phyloP scores from a whole-genome alignment of 2,113 vertebrate species.

The Pomatorhinus ruficollis region DNA sequence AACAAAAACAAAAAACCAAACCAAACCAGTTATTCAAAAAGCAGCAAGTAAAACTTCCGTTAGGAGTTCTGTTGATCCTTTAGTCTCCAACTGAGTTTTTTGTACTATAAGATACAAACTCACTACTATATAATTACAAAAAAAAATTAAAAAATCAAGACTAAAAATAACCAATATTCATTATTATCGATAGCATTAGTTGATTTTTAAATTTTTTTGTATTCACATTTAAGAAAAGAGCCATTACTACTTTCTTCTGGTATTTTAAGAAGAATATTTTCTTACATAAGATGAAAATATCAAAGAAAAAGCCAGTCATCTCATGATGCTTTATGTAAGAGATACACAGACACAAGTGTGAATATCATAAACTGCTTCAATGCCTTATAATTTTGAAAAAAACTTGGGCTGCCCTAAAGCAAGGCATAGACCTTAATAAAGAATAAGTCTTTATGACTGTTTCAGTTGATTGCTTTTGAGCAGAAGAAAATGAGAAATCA shows the following conservation, averaged over 20 bases:
- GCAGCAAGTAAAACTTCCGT: not conserved
- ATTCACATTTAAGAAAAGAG: not conserved
- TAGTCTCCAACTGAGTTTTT: not conserved
- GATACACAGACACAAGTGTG: not conserved
- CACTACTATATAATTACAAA: not conserved
- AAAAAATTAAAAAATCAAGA: not conserved
- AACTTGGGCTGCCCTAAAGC: slow-evolving; percentile 35
- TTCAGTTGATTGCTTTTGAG: slow-evolving; percentile 60
- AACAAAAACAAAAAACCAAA: no score
- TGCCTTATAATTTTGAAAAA: slow-evolving; percentile 55
- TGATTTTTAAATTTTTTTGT: not conserved
- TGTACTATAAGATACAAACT: not conserved
- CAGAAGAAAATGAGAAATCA: slow-evolving; percentile 60
- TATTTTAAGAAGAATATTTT: not conserved
- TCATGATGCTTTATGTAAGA: not conserved
- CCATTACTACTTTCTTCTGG: not conserved
- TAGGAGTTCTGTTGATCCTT: not conserved
- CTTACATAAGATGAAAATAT: not conserved
- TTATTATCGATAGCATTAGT: not conserved
- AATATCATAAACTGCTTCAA: not conserved
- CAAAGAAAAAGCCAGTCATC: not conserved
- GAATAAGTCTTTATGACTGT: slow-evolving; percentile 60
- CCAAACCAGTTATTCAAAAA: not conserved
- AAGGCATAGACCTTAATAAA: slow-evolving; percentile 59
- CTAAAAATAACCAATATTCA: not conserved